phyloP scores from a whole-genome alignment of 2,888 invertebrate species.

The Tetanocera ferruginea region DNA sequence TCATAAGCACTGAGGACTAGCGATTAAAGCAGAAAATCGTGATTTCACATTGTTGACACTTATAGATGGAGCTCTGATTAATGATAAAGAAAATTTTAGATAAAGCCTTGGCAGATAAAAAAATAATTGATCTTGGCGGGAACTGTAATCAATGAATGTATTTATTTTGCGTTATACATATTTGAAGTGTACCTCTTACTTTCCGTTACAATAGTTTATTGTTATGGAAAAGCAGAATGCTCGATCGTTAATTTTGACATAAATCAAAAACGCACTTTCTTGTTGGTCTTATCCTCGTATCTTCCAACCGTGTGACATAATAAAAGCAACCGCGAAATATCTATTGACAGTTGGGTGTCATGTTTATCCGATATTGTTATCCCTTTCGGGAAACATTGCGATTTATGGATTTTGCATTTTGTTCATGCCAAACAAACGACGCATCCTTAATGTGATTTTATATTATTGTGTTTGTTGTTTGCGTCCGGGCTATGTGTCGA shows the following conservation, averaged over 20 bases:
- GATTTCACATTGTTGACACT: slow-evolving; percentile 67
- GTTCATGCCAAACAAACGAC: slow-evolving; percentile 57
- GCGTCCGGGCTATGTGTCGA: slow-evolving; percentile 62
- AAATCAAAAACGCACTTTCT: slow-evolving; percentile 67
- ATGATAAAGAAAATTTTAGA: slow-evolving; percentile 53
- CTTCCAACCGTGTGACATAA: slow-evolving; percentile 54
- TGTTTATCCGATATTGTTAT: slow-evolving; percentile 70
- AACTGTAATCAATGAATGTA: not conserved
- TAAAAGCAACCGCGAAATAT: slow-evolving; percentile 69
- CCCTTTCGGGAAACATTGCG: slow-evolving; percentile 66
- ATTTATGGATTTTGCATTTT: slow-evolving; percentile 60
- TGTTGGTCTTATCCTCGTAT: slow-evolving; percentile 43
- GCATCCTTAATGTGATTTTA: slow-evolving; percentile 52
- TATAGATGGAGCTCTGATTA: slow-evolving; percentile 69
- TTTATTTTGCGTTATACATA: not conserved
- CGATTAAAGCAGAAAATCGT: not conserved
- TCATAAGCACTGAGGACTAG: not conserved
- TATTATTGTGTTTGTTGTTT: slow-evolving; percentile 49
- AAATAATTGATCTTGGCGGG: not conserved
- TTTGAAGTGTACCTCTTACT: not conserved
- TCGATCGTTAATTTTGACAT: slow-evolving; percentile 64
- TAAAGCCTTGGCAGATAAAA: not conserved
- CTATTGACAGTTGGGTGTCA: slow-evolving; percentile 71
- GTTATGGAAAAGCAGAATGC: not conserved
- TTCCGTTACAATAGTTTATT: not conserved